Evolutionary conservation across 2,888 invertebrate species (phyloP).

Genomic region (Baronia brevicornis): DNA sequence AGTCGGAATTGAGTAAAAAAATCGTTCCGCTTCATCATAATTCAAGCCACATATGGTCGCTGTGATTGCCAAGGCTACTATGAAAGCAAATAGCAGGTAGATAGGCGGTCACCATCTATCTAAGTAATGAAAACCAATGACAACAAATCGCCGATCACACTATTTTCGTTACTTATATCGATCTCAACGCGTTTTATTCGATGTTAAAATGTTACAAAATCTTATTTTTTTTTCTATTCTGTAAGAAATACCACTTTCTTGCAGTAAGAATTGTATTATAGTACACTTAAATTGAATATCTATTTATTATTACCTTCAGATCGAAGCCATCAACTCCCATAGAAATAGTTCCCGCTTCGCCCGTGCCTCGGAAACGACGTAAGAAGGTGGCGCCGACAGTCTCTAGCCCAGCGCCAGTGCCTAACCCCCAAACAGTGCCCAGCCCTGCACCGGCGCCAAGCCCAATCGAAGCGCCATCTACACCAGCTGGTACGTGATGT

Average conservation of each 20-base stretch:
- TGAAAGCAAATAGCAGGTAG: too few relatives aligned
- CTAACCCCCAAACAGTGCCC: conserved; percentile 19
- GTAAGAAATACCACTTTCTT: too few relatives aligned
- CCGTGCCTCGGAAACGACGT: conserved; percentile 44
- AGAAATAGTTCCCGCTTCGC: conserved; percentile 33
- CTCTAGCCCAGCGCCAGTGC: conserved; percentile 13
- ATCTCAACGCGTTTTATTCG: too few relatives aligned
- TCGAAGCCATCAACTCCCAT: conserved; percentile 24
- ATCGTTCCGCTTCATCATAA: too few relatives aligned
- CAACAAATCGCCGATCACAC: too few relatives aligned
- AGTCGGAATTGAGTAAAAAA: too few relatives aligned
- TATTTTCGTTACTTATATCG: too few relatives aligned
- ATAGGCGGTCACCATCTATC: too few relatives aligned
- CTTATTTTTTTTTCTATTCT: neutral
- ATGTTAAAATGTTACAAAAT: neutral
- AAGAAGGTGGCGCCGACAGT: conserved; percentile 36
- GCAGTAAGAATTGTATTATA: too few relatives aligned
- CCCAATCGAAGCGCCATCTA: conserved; percentile 15
- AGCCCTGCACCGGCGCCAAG: conserved; percentile 15
- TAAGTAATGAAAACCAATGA: too few relatives aligned
- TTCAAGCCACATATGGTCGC: too few relatives aligned
- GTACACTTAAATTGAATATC: neutral
- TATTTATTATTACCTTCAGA: conserved; percentile 16
- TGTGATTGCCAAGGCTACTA: too few relatives aligned
- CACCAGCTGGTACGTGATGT: conserved; percentile 4